Evolutionary conservation across 2,797 vertebrate species (phyloP), one percentile per base, ranked within the genome.

Genomic region (Loris lydekkerianus): DNA sequence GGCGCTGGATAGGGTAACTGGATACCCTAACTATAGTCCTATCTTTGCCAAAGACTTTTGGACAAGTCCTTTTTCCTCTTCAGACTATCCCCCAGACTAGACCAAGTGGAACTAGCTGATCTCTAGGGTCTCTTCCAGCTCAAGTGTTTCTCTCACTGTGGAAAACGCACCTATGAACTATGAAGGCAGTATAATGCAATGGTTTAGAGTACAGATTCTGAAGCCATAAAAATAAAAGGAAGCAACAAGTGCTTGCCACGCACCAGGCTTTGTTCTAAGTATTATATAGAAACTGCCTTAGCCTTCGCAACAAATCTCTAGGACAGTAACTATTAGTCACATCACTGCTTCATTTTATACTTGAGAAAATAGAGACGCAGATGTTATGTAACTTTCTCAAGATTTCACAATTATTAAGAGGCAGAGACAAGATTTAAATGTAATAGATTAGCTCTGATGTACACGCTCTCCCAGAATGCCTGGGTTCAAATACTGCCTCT

Each of bases 321-420:
- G 11, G 61, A 25, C 73, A 34, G 14, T 69, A 80, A 91, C 63
- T 78, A 23, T 78, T 86, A 89, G 63, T 91, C 93, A 86, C 69
- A 86, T 49, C 49, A 86, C 34, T 87, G 43, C 61, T 94, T 97
- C 61, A 88, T 78, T 90, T 93, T 82, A 83, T 80, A 89, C 70
- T 61, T 94, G 25, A 89, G 49, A 91, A 97, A 91, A 91, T 49
- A 86, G 37, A 46, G 27, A 82, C 9, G 21, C 31, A 93, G 25
- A 85, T 80, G 29, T 67, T 93, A 95, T 75, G 63, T 94, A 69
- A 93, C n/a, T 87, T 81, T 8, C 40, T 93, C 11, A 92, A 85
- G 37, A 77, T 58, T 43, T 76, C 80, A 75, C 23, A 53, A 21
- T 37, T 43, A 73, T 21, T 91, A 92, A 80, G 78, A 65, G 40